Evolutionary conservation across 1,140 invertebrate species (phyloP), one percentile per base, ranked within the genome.

Genomic region (Drosophila bocki): DNA sequence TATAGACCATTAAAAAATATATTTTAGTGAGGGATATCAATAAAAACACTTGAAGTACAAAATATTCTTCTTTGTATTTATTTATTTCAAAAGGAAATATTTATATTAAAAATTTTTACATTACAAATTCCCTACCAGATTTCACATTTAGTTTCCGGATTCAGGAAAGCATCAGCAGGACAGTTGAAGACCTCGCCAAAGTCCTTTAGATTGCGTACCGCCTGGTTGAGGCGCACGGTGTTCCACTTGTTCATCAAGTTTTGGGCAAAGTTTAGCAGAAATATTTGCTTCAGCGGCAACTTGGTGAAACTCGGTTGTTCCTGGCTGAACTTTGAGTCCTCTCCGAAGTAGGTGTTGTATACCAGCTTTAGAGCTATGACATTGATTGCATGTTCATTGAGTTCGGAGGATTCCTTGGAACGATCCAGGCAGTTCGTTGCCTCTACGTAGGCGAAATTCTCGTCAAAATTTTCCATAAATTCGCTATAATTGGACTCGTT

Each of bases 101-200:
- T 19, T 45, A 45, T 9, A 17, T 42, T 42, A 19, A 19, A 7
- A 57, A 41, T n/a, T 6, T 17, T 13, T 48, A n/a, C 13, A 29
- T 7, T 9, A 44, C 1, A 9, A 8, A 4, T 15, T 47, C 4
- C 3, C 29, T 60, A 60, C 42, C 29, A 60, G 6, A 60, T 50
- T 33, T 60, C 9, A 7, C 58, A 50, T 13, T 50, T 60, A 7
- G 0, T n/a, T 8, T 13, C 3, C 1, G 29, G 29, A n/a, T 48
- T 60, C 0, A 60, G 17, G 1, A n/a, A 4, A 7, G 17, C 6
- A 0, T 13, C 7, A 3, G 9, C 3, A 0, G 61, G 61, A 53
- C 61, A 56, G 17, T 37, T 19, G 13, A 56, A 63, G 17, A 33
- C n/a, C n/a, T 56, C n/a, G 0, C 13, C 26, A 6, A 63, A 54